A percentile compares a stretch with the other conserved stretches of the same genome.
Conservation (phyloP, 2,113 vertebrate species). For the Oncorhynchus masou region DNA sequence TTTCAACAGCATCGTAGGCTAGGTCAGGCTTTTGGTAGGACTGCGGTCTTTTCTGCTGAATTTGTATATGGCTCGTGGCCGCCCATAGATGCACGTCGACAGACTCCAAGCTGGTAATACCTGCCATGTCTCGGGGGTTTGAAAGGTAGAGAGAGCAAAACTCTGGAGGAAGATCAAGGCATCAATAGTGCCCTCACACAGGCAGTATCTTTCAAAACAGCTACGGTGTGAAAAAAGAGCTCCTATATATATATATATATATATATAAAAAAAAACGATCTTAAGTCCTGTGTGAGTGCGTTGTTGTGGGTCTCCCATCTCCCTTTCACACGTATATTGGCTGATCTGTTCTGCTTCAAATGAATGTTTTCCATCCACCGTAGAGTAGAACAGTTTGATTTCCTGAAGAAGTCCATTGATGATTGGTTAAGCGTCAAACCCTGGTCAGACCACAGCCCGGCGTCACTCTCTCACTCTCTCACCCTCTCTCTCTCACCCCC, state of each 20-base stretch:
- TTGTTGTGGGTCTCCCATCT: neutral
- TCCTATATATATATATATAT: neutral
- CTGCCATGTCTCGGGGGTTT: constrained; percentile 7
- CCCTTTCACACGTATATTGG: neutral
- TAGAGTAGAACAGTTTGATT: neutral
- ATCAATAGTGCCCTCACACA: constrained; percentile 4
- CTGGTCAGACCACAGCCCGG: neutral
- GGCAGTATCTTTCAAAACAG: neutral
- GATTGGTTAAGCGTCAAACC: neutral
- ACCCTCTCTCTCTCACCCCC: no score
- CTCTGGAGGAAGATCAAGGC: constrained; percentile 27
- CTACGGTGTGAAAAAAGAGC: neutral
- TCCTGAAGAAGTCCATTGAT: neutral
- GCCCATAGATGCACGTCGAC: neutral
- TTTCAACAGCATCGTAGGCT: neutral
- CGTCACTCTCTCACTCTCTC: no score
- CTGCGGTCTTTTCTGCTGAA: constrained; percentile 6
- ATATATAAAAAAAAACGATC: constrained; percentile 3
- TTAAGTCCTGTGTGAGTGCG: constrained; percentile 2
- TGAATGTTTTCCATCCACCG: no score
- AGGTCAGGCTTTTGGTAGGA: constrained; percentile 11
- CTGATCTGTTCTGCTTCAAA: no score
- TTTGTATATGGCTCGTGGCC: constrained; percentile 12
- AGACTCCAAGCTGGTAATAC: constrained; percentile 9
- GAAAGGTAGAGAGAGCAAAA: neutral